A percentile compares a stretch with the other conserved stretches of the same genome.
Evolutionary conservation across 35 echinoderm and acorn worm genomes (phyloP).

Genomic region (Anneissia japonica): DNA sequence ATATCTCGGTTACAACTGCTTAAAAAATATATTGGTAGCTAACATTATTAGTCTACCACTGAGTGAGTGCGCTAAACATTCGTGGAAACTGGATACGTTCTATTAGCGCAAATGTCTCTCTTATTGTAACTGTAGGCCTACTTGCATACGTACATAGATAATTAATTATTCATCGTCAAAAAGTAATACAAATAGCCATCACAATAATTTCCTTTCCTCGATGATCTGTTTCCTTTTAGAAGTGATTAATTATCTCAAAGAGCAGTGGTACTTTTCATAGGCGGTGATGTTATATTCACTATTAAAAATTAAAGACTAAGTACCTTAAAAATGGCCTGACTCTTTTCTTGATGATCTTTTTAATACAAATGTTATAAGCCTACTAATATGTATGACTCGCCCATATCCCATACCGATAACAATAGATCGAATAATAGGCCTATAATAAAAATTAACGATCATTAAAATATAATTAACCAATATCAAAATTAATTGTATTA

Average conservation of each 20-base stretch:
- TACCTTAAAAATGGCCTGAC: no score
- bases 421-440: no score
- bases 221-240: not conserved
- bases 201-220: not conserved
- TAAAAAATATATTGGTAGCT: not conserved
- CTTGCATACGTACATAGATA: not conserved
- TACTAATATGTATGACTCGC: no score
- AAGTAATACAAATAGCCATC: not conserved
- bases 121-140: not conserved
- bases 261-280: not conserved
- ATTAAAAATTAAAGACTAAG: no score
- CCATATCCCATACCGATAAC: no score
- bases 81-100: not conserved
- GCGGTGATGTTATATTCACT: no score
- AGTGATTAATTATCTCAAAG: not conserved
- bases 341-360: no score
- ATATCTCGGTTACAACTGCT: not conserved
- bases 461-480: no score
- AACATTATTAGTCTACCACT: not conserved
- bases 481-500: no score
- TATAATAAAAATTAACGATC: no score
- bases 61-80: no score
- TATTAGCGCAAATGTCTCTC: not conserved
- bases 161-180: conserved; percentile 2
- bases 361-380: no score